These are phyloP conservation scores for Globodera ellingtonae DNA, from an alignment of 1,140 invertebrate species.

Conservation along the genomic window DNA sequence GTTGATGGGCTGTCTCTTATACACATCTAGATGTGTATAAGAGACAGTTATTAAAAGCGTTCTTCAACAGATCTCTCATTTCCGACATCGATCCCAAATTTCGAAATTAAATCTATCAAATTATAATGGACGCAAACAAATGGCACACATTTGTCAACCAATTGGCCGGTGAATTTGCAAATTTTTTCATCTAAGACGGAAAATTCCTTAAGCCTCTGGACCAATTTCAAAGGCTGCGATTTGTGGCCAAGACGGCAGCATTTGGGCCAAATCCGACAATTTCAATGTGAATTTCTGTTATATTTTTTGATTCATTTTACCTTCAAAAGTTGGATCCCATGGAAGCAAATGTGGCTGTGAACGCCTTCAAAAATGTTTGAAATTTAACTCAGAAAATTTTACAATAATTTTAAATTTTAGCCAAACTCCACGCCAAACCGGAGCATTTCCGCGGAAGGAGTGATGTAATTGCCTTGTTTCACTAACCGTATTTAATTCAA, in stretches of 20 bases:
- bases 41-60: too few relatives aligned
- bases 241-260: not conserved
- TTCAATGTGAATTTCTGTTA: not conserved
- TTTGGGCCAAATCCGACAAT: not conserved
- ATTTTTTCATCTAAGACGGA: not conserved
- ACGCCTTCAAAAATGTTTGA: not conserved
- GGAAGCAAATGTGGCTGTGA: not conserved
- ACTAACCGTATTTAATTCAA: not conserved
- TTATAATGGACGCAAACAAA: not conserved
- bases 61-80: not conserved
- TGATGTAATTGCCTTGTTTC: not conserved
- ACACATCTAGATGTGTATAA: too few relatives aligned
- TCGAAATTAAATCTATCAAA: not conserved
- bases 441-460: not conserved
- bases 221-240: not conserved
- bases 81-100: not conserved
- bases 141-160: slow-evolving; percentile 1
- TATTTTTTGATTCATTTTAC: not conserved
- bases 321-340: not conserved
- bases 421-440: not conserved
- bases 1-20: too few relatives aligned
- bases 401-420: not conserved
- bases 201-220: not conserved
- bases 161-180: not conserved
- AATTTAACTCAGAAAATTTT: not conserved